Evolutionary conservation across 1,140 invertebrate genomes (phyloP).

Genomic region (Heterodera carotae): DNA sequence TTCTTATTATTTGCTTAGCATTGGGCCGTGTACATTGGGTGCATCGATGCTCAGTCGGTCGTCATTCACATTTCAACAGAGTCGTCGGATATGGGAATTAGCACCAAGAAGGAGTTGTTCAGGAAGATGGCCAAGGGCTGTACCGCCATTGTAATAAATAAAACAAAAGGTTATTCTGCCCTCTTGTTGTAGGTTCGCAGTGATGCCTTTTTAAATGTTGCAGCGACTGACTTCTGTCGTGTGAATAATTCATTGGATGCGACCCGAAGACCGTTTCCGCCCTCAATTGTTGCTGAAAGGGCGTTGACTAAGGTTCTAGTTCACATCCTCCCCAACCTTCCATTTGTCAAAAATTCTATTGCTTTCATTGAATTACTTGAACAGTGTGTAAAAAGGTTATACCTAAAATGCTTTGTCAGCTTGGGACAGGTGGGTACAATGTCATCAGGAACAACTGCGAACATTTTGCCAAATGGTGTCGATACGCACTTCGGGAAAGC

Average conservation of each 20-base stretch:
- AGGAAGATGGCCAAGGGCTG: slow-evolving; percentile 7
- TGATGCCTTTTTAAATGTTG: slow-evolving; percentile 18
- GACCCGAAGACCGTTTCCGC: slow-evolving; percentile 15
- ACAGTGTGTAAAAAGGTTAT: background rate
- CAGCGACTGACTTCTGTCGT: slow-evolving; percentile 13
- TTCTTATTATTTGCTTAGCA: slow-evolving; percentile 4
- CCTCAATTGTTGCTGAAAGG: slow-evolving; percentile 22
- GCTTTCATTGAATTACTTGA: background rate
- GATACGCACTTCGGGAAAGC: slow-evolving; percentile 26
- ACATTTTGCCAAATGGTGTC: slow-evolving; percentile 37
- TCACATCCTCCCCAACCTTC: too few species aligned
- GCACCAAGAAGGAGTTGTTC: slow-evolving; percentile 19
- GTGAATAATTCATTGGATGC: slow-evolving; percentile 30
- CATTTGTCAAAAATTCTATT: too few species aligned
- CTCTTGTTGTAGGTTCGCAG: slow-evolving; percentile 17
- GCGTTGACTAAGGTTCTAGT: slow-evolving; percentile 9
- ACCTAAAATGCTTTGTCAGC: slow-evolving; percentile 3
- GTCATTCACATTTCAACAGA: slow-evolving; percentile 24
- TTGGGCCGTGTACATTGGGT: slow-evolving; percentile 23
- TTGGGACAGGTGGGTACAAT: slow-evolving; percentile 31
- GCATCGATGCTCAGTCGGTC: background rate
- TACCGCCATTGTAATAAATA: background rate
- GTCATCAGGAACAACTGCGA: slow-evolving; percentile 34
- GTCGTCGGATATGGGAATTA: slow-evolving; percentile 16
- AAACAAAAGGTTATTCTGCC: background rate